Evolutionary conservation across 2,797 vertebrate species (phyloP), one percentile per base, ranked within the genome.

Genomic region (Miichthys miiuy): DNA sequence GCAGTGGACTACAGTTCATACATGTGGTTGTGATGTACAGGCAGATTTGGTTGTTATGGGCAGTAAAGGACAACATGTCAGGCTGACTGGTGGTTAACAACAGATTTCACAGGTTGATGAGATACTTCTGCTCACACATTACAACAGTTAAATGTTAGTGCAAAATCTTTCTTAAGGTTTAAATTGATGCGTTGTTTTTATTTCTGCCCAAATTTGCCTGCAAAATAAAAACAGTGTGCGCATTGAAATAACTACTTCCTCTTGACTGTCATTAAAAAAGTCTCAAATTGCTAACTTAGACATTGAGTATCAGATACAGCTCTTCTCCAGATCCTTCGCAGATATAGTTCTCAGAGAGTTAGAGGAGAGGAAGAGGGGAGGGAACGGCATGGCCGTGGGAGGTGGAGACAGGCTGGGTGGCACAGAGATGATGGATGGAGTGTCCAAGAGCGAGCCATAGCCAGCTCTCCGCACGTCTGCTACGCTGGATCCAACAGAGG

Each of bases 361-460:
- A 57, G 86, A 87, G 74, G 90, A 89, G 64, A 93, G 90, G 89
- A 96, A 95, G 91, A 93, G 94, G 61, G 93, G 92, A 82, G 92
- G 96, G 85, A 93, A 95, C 79, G 90, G 90, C 89, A 93, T 88
- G 20, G 94, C 86, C 9, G 93, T 88, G 80, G 93, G 95, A 82
- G 95, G 93, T 62, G 93, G 92, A 87, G 95, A 95, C 86, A 96
- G 85, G 81, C 92, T 80, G 88, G 96, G 96, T 70, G 96, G 95
- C 77, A 93, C 92, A 70, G 95, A 96, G 95, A 97, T 96, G 92
- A 96, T 95, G 91, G 96, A 94, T 6, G 95, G 95, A 83, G 96
- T 94, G 85, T 94, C 88, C n/a, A 94, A 95, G 23, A 87, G 92
- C 66, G 96, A 96, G 63, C 95, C 91, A 46, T 96, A 97, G 79